Evolutionary conservation across 2,888 invertebrate genomes (phyloP).

Genomic region (Pseudococcus viburni): DNA sequence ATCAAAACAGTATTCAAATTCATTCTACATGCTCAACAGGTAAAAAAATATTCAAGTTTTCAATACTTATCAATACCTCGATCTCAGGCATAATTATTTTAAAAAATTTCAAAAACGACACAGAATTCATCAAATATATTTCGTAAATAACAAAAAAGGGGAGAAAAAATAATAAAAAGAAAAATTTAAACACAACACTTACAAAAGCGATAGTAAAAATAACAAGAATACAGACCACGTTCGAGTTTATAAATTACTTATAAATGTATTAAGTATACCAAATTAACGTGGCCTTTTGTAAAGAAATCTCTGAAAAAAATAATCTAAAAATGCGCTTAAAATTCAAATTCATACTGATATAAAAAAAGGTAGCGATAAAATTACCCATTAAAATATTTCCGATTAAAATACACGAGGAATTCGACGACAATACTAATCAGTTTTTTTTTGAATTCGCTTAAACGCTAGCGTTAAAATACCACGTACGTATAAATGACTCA

Average conservation of each 20-base stretch:
- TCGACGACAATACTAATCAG: not conserved
- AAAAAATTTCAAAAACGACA: not conserved
- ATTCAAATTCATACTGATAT: not conserved
- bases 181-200: not conserved
- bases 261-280: not conserved
- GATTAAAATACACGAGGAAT: slow-evolving; percentile 12
- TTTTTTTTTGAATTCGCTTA: not conserved
- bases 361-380: slow-evolving; percentile 36
- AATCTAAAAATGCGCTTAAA: slow-evolving; percentile 36
- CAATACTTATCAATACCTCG: not conserved
- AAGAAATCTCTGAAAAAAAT: not conserved
- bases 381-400: slow-evolving; percentile 44
- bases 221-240: slow-evolving; percentile 4
- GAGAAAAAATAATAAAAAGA: not conserved
- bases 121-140: slow-evolving; percentile 6
- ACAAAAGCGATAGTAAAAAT: slow-evolving; percentile 30
- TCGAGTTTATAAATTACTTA: not conserved
- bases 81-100: too few species aligned
- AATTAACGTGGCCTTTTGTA: not conserved
- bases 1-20: not conserved
- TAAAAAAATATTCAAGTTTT: not conserved
- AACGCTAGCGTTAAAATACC: slow-evolving; percentile 6
- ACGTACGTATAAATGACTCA: slow-evolving; percentile 39
- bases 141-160: slow-evolving; percentile 19
- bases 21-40: not conserved